phyloP scores from a whole-genome alignment of 2,888 invertebrate species.

The Chloromyia formosa region DNA sequence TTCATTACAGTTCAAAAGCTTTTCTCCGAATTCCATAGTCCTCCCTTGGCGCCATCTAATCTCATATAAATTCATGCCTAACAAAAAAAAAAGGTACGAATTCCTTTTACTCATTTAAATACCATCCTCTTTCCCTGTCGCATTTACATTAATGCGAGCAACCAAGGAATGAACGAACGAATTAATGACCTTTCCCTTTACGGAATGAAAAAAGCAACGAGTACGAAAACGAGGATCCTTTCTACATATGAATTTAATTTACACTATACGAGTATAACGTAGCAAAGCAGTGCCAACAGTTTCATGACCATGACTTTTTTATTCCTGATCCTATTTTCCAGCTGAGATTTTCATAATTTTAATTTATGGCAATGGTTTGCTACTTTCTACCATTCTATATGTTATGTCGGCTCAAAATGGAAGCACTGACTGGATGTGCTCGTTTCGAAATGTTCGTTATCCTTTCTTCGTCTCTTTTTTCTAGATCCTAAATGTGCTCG shows the following conservation, averaged over 20 bases:
- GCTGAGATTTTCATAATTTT: slow-evolving; percentile 10
- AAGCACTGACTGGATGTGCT: no score
- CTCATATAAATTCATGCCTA: not conserved
- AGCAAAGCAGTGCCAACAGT: not conserved
- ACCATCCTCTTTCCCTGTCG: not conserved
- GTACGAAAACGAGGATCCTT: not conserved
- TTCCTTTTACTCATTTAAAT: slow-evolving; percentile 2
- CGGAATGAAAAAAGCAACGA: not conserved
- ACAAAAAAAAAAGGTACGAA: not conserved
- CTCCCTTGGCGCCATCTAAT: not conserved
- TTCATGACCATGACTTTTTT: not conserved
- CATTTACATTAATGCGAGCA: slow-evolving; percentile 2
- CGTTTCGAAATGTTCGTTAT: no score
- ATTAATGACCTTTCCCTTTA: slow-evolving; percentile 1
- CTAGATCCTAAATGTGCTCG: no score
- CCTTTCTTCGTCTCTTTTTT: no score
- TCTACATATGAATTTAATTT: slow-evolving; percentile 2
- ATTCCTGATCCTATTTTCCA: slow-evolving; percentile 5
- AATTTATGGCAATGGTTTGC: not conserved
- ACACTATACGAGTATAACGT: not conserved
- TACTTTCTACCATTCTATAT: no score
- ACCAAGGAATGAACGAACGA: not conserved
- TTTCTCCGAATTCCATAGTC: no score
- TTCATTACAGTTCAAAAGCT: no score
- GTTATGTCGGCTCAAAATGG: no score